Evolutionary conservation across 1,140 invertebrate genomes (phyloP), one percentile per base, ranked within the genome.

Genomic region (Reticulitermes speratus): DNA sequence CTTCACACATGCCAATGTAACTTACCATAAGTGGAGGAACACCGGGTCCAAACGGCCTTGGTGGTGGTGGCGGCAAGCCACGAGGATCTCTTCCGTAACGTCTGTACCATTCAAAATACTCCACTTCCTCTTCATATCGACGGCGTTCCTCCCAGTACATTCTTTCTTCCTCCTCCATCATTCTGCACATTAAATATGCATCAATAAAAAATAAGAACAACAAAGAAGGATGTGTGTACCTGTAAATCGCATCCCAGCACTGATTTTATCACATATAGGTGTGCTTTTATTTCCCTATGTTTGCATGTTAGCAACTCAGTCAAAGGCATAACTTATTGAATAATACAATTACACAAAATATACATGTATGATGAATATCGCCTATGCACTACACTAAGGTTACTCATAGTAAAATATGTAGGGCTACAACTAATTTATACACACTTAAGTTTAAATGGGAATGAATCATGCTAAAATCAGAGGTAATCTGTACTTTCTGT

Each of bases 61-160:
- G 90, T 87, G 90, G 93, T 91, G 92, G 91, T 91, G 93, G 91
- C 90, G 92, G 93, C 19, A 92, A 92, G 84, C 92, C 90, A 89
- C 30, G 90, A 88, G n/a, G 93, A 91, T 88, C 94, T 86, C 94
- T 92, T 88, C 96, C 96, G 89, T 94, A 94, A 87, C 94, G 93
- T 88, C 94, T 93, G 91, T 94, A 95, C 95, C 95, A 96, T 88
- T 96, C 96, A 89, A 95, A 95, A 88, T 96, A 96, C 89, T 97
- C 95, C 88, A 94, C 94, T 89, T 96, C 96, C 87, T 96, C 95
- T 88, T 97, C 96, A 88, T 95, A 96, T 3, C 96, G 92, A 32
- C 96, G 92, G 84, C 95, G 91, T 88, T 97, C 97, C 89, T 98
- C 97, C 97, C 97, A 98, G 90, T 97, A 98, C 90, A 95, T 94